Evolutionary conservation across 1,140 invertebrate genomes (phyloP).

Genomic region (Hylaeus volcanicus): DNA sequence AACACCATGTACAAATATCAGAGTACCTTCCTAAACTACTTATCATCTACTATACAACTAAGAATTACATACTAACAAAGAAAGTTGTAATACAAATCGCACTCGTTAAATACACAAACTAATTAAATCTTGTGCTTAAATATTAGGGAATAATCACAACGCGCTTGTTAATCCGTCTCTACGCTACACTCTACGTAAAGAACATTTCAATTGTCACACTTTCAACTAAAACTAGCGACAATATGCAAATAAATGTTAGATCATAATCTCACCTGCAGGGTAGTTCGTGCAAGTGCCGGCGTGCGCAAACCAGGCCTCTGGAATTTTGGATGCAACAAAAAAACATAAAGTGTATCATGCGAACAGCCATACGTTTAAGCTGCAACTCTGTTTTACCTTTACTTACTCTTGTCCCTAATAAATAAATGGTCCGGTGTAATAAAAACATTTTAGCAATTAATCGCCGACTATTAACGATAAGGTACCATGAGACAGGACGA

Average conservation of each 20-base stretch:
- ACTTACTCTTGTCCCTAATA: not conserved
- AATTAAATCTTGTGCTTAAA: not conserved
- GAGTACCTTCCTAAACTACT: conserved; percentile 32
- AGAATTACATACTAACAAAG: conserved; percentile 14
- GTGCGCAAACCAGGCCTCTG: conserved; percentile 74
- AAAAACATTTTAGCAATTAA: conserved; percentile 4
- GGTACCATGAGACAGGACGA: not conserved
- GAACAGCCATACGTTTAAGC: conserved; percentile 35
- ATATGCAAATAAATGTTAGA: conserved; percentile 41
- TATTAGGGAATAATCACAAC: conserved; percentile 12
- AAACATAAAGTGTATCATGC: conserved; percentile 50
- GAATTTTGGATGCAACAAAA: conserved; percentile 72
- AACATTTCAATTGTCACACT: conserved; percentile 9
- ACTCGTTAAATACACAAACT: not conserved
- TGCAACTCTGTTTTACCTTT: not conserved
- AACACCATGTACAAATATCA: conserved; percentile 51
- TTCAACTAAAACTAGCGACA: not conserved
- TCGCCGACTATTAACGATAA: not conserved
- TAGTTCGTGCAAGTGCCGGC: conserved; percentile 72
- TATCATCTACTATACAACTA: conserved; percentile 29
- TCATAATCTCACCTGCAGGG: conserved; percentile 77
- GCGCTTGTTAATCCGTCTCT: conserved; percentile 30
- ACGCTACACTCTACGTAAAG: not conserved
- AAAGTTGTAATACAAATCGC: not conserved
- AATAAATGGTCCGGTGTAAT: not conserved